These are phyloP conservation scores for Xiphias gladius DNA, from an alignment of 2,113 vertebrate genomes.

Conservation along the genomic window DNA sequence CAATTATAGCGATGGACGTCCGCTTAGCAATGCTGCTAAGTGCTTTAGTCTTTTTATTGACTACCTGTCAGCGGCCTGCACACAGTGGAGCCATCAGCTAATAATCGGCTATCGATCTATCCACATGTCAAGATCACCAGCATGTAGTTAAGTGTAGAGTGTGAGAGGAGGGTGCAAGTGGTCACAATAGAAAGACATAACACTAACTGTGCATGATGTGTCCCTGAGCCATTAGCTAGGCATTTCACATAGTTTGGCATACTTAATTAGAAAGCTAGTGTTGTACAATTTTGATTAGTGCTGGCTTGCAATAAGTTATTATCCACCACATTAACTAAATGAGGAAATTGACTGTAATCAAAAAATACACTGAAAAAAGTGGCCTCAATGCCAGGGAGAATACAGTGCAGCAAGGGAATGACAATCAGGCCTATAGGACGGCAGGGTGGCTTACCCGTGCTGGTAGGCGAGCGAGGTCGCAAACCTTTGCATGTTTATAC, in stretches of 20 bases:
- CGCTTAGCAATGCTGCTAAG: constrained; percentile 70
- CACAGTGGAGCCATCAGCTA: constrained; percentile 59
- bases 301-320: constrained; percentile 57
- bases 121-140: constrained; percentile 51
- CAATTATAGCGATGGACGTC: constrained; percentile 76
- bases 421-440: background rate
- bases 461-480: constrained; percentile 18
- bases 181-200: background rate
- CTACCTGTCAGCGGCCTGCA: constrained; percentile 67
- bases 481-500: constrained; percentile 14
- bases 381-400: background rate
- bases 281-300: constrained; percentile 64
- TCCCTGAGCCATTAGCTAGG: constrained; percentile 2
- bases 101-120: constrained; percentile 73
- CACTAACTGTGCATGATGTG: background rate
- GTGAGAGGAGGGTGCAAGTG: background rate
- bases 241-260: constrained; percentile 34
- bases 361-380: constrained; percentile 37
- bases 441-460: background rate
- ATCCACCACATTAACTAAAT: constrained; percentile 51
- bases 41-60: constrained; percentile 78
- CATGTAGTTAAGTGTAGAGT: constrained; percentile 41
- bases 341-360: constrained; percentile 37
- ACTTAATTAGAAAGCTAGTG: constrained; percentile 58
- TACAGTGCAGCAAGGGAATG: background rate